Evolutionary conservation across 1,140 invertebrate species (phyloP), one percentile per base, ranked within the genome.

Genomic region (Platyscapa corneri): DNA sequence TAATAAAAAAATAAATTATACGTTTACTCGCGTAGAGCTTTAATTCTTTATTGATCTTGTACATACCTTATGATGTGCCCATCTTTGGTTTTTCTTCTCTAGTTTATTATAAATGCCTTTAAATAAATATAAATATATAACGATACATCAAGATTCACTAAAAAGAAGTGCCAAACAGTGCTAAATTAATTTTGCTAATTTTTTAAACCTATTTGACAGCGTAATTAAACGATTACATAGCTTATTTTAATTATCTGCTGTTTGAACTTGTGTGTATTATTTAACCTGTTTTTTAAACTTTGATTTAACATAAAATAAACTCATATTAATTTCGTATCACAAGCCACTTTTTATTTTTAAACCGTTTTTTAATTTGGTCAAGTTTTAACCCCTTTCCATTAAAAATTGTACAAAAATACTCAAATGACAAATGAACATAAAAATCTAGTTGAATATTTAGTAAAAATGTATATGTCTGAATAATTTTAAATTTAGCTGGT

Each of bases 251-350:
- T 60, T 1, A 60, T 46, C 42, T 46, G 7, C 16, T 64, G 27
- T 64, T 64, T n/a, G 7, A 64, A 27, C n/a, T 64, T 67, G 3
- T 18, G 10, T 67, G 14, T 67, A 67, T 16, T 37, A 16, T n/a
- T 70, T 37, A 8, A 39, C 42, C 37, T 8, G 16, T 39, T 3
- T 7, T 79, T 64, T 64, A n/a, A 46, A 60, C 16, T 77, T 53
- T 37, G 10, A 75, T n/a, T n/a, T n/a, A 83, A 74, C n/a, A 46
- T 23, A 23, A 65, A 83, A 76, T 82, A 60, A 74, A 74, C 74
- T 74, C 34, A 39, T 39, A 53, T 53, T 30, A 27, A 23, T 79
- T 64, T 39, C n/a, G 10, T 10, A 23, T 27, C 16, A 32, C 18
- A 72, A 56, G 32, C 32, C n/a, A 39, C 16, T 74, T 74, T 27